Base-by-base conservation (phyloP, 2,113 vertebrate species). In the Rhagologus leucostigma region DNA sequence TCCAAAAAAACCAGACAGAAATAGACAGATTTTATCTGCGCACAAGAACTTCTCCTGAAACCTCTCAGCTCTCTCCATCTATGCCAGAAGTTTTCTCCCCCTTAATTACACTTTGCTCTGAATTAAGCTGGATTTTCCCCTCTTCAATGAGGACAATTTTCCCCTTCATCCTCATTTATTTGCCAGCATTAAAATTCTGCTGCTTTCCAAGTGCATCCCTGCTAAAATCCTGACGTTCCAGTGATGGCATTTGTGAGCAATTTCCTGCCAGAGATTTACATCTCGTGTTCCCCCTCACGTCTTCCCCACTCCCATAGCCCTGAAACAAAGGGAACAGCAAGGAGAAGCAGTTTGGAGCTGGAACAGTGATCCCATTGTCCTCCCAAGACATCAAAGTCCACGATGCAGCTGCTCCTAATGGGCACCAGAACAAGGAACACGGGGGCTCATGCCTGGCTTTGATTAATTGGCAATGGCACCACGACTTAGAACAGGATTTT, bases 391-490 rank as follows among this genome's bases (percentile, higher is more conserved):
- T 77, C 67, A 62, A 93, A 65, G 69, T 11, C 10, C 56, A 70
- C 3, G 13, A 17, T 44, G 73, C 97, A 98, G 96, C 97, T 97
- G 97, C 62, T 57, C n/a, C 44, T 16, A 19, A 56, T 27, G 71
- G 89, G 76, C 83, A 88, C 53, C 27, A 4, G 29, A 30, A 93
- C 95, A 69, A 62, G 91, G 93, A 69, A 21, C 53, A 14, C 11
- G 18, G 35, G 47, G 93, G 87, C 83, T 76, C 60, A 6, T 5
- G 96, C 91, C 80, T n/a, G 30, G 83, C 33, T 67, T 64, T 53
- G 96, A 96, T 96, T 97, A 65, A 96, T n/a, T 95, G 79, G 63
- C 96, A 94, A 44, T 95, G 98, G 97, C 97, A 97, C 95, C 91
- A 73, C 65, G 33, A 96, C 97, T 97, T 92, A 90, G 70, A 81